phyloP scores from a whole-genome alignment of 2,113 vertebrate species.

The Corythaeola cristata region DNA sequence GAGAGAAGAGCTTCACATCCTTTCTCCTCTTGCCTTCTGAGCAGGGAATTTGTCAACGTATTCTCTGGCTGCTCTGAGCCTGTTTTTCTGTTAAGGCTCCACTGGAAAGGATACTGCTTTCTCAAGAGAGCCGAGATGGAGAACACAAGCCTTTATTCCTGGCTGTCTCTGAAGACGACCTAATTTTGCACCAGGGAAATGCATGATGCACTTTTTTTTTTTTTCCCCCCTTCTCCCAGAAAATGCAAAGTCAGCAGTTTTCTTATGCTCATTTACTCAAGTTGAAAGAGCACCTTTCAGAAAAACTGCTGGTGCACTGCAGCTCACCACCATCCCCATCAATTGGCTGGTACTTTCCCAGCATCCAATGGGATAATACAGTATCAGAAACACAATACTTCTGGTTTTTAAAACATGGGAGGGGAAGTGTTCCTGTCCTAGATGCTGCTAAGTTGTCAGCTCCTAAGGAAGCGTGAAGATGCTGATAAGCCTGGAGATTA shows the following conservation, averaged over 20 bases:
- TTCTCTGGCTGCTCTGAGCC: background rate
- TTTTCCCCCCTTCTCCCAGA: no score
- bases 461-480: background rate
- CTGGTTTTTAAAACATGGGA: background rate
- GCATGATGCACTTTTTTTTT: background rate
- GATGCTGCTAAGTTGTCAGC: background rate
- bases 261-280: background rate
- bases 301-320: background rate
- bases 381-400: background rate
- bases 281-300: background rate
- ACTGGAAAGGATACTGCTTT: background rate
- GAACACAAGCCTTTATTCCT: background rate
- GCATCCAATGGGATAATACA: background rate
- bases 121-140: background rate
- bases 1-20: background rate
- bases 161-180: background rate
- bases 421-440: background rate
- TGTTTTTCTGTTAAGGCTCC: background rate
- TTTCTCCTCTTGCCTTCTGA: background rate
- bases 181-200: background rate
- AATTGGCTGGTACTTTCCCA: background rate
- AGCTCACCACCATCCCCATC: background rate
- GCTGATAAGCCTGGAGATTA: background rate
- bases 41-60: background rate
- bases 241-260: background rate